phyloP scores from a whole-genome alignment of 1,140 invertebrate genomes.

The Zaprionus capensis region DNA sequence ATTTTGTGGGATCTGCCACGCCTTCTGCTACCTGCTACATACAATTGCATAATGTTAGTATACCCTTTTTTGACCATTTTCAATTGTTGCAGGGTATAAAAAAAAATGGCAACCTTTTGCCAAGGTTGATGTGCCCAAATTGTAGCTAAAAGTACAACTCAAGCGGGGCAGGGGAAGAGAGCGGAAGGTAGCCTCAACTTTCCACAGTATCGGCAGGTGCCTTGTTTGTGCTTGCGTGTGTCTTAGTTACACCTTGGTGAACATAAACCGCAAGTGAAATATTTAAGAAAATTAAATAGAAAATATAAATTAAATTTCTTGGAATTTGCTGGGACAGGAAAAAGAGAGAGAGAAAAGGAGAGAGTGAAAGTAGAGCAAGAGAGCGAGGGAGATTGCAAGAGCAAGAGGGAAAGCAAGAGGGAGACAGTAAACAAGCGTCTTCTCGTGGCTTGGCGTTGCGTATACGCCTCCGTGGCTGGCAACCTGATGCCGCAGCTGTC shows the following conservation, averaged over 20 bases:
- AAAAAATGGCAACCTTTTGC: no score
- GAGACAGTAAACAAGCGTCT: background rate
- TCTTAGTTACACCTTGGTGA: slow-evolving; percentile 32
- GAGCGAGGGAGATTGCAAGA: background rate
- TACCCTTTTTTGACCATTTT: no score
- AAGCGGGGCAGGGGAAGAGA: background rate
- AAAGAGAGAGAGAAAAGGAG: background rate
- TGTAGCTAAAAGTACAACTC: slow-evolving; percentile 34
- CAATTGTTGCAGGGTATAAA: no score
- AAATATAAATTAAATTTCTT: slow-evolving; percentile 55
- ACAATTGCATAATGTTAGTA: no score
- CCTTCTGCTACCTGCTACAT: no score
- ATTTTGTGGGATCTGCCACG: no score
- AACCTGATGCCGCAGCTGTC: slow-evolving; percentile 19
- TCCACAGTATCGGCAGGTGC: slow-evolving; percentile 1
- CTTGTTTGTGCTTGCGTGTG: slow-evolving; percentile 18
- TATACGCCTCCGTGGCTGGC: slow-evolving; percentile 37
- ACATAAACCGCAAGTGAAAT: slow-evolving; percentile 36
- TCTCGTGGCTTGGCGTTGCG: slow-evolving; percentile 26
- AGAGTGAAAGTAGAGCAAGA: background rate
- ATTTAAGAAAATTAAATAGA: slow-evolving; percentile 33
- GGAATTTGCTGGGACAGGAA: slow-evolving; percentile 12
- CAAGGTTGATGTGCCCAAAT: slow-evolving; percentile 9
- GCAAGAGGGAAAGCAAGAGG: background rate
- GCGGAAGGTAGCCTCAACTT: background rate